These are phyloP conservation scores for Himalopsyche phryganea DNA, from an alignment of 1,140 invertebrate species.

Conservation along the genomic window DNA sequence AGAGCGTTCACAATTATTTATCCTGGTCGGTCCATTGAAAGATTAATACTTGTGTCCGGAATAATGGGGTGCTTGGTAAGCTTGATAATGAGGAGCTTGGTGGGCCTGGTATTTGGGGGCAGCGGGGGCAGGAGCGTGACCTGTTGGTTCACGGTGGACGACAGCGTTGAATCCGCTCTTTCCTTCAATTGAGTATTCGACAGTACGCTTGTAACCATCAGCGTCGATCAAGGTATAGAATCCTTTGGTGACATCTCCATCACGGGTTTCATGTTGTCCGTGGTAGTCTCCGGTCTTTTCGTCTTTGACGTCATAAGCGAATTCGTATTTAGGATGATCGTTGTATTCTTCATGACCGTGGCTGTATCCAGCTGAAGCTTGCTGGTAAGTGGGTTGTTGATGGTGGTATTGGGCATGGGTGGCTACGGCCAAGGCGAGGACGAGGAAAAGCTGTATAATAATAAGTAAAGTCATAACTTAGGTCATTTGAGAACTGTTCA, in stretches of 20 bases:
- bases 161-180: constrained; percentile 50
- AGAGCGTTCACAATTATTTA: too few species aligned
- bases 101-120: not conserved
- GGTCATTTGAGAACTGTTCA: too few species aligned
- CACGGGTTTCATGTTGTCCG: constrained; percentile 39
- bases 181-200: constrained; percentile 50
- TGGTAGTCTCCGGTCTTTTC: constrained; percentile 39
- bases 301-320: constrained; percentile 38
- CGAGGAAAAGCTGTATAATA: too few species aligned
- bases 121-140: constrained; percentile 1
- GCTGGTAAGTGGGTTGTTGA: too few species aligned
- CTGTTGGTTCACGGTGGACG: constrained; percentile 43
- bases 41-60: too few species aligned
- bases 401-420: too few species aligned
- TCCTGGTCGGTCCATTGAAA: too few species aligned
- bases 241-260: constrained; percentile 41
- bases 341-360: too few species aligned
- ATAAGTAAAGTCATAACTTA: too few species aligned
- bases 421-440: too few species aligned
- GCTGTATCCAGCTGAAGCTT: too few species aligned
- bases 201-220: constrained; percentile 49
- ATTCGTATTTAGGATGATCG: constrained; percentile 34
- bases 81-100: not conserved
- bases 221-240: constrained; percentile 48
- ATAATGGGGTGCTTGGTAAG: too few species aligned